phyloP scores from a whole-genome alignment of 2,797 vertebrate species.

The Hoplostethus mediterraneus region DNA sequence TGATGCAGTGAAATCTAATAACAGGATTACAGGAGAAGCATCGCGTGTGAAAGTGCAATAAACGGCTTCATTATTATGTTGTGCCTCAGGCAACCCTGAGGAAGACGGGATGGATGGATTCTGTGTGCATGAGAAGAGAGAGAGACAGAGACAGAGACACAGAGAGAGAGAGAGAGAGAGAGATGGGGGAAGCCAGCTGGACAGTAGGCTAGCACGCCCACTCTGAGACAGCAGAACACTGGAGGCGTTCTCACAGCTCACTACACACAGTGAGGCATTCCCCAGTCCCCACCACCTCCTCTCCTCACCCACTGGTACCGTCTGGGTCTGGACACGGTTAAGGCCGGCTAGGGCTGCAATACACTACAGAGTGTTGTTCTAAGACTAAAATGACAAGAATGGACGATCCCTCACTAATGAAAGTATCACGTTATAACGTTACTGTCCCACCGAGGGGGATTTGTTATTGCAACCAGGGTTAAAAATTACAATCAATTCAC shows the following conservation, averaged over 20 bases:
- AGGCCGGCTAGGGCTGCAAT: constrained; percentile 13
- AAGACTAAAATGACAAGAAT: constrained; percentile 30
- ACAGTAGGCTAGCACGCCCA: constrained; percentile 11
- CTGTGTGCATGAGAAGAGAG: too few species aligned
- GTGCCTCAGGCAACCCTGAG: too few species aligned
- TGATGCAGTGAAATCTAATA: too few species aligned
- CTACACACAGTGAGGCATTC: constrained; percentile 38
- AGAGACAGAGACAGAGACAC: too few species aligned
- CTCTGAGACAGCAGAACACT: constrained; percentile 37
- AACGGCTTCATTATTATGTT: too few species aligned
- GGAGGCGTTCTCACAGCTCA: constrained; percentile 48
- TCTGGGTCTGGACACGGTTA: constrained; percentile 43
- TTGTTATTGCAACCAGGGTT: constrained; percentile 26
- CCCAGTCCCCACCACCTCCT: constrained; percentile 48
- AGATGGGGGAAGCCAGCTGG: background rate
- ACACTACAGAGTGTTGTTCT: constrained; percentile 32
- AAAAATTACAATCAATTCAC: constrained; percentile 20
- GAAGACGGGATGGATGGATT: too few species aligned
- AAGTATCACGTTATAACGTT: constrained; percentile 6
- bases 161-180: background rate
- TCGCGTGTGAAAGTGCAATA: too few species aligned
- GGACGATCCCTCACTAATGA: constrained; percentile 31
- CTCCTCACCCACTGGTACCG: constrained; percentile 50
- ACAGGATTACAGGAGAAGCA: too few species aligned
- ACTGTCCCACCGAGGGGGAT: constrained; percentile 16